phyloP scores from a whole-genome alignment of 2,888 invertebrate genomes.

The Blomia tropicalis region DNA sequence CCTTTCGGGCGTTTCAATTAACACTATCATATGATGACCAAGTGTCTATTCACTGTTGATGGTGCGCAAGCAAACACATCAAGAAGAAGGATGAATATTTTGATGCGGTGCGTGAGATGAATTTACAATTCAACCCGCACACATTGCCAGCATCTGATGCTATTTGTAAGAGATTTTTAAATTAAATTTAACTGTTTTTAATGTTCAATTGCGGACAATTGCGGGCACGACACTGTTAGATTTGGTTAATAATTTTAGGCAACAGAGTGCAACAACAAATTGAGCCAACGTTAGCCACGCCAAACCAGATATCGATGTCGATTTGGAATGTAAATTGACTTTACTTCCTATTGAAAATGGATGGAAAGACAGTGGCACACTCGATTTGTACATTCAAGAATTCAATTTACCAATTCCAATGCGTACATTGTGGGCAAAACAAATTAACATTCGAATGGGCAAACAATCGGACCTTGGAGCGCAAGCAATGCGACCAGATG shows the following conservation, averaged over 20 bases:
- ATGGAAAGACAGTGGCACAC: background rate
- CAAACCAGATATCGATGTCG: background rate
- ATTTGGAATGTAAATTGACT: constrained; percentile 11
- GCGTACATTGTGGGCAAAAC: background rate
- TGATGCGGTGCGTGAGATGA: too few species aligned
- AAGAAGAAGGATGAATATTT: too few species aligned
- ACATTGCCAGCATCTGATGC: background rate
- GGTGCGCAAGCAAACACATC: too few species aligned
- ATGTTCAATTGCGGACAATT: background rate
- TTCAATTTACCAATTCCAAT: background rate
- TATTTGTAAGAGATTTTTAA: background rate
- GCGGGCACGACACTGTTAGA: background rate
- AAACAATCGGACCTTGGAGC: background rate
- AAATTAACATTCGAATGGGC: constrained; percentile 13
- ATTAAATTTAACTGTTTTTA: constrained; percentile 4
- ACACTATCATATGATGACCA: too few species aligned
- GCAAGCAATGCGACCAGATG: background rate
- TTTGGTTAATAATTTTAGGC: constrained; percentile 8
- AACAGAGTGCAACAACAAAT: background rate
- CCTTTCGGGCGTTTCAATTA: too few species aligned
- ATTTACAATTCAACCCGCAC: background rate
- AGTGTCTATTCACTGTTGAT: too few species aligned
- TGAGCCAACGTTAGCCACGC: background rate
- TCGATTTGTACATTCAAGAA: background rate
- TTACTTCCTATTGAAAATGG: background rate